Conservation (phyloP, 2,113 vertebrate species). For the Bubo blakistoni region DNA sequence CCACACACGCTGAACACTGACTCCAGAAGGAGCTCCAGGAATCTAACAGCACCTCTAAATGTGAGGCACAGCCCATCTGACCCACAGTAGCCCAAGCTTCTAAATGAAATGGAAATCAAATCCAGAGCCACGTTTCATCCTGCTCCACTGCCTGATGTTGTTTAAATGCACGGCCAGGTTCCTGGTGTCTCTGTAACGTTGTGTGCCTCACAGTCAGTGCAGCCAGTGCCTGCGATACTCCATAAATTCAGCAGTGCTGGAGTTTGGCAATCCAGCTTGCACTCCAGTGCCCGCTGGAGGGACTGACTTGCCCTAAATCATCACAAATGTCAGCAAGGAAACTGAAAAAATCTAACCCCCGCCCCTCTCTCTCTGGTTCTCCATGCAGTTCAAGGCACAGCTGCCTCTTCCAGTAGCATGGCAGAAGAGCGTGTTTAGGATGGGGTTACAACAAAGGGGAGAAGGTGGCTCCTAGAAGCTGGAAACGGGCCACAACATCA, state of each 20-base stretch:
- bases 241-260: neutral
- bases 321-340: neutral
- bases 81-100: neutral
- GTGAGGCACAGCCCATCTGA: neutral
- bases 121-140: neutral
- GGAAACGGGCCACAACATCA: neutral
- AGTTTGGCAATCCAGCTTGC: neutral
- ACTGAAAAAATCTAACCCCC: neutral
- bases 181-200: neutral
- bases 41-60: neutral
- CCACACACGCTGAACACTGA: neutral
- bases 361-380: fast-evolving
- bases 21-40: neutral
- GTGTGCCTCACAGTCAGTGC: neutral
- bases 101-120: neutral
- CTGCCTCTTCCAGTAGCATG: neutral
- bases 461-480: neutral
- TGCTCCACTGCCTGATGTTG: fast-evolving
- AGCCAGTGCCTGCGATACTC: neutral
- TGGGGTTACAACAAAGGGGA: neutral
- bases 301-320: neutral
- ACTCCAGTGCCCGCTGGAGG: neutral
- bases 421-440: neutral
- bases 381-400: neutral
- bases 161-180: neutral